These are phyloP conservation scores for Peromyscus maniculatus DNA, from an alignment of 2,113 vertebrate genomes.

Conservation along the genomic window DNA sequence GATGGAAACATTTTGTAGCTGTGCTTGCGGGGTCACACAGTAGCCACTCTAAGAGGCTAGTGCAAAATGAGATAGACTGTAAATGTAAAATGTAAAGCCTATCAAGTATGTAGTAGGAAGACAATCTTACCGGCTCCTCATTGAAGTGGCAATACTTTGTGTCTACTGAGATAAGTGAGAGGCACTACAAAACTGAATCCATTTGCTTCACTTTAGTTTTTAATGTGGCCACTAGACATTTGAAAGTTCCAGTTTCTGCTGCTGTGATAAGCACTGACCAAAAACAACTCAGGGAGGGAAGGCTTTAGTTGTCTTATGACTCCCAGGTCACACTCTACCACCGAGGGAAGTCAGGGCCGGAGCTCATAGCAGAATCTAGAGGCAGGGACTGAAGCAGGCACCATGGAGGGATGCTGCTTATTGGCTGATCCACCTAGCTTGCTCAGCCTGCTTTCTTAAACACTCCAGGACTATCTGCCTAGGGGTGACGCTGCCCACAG, in stretches of 20 bases:
- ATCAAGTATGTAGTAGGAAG: neutral
- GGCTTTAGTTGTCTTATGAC: neutral
- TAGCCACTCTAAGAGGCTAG: neutral
- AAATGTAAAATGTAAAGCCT: neutral
- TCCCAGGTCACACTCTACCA: neutral
- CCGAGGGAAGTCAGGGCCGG: neutral
- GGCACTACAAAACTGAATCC: neutral
- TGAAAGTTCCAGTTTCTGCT: neutral
- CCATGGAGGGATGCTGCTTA: neutral
- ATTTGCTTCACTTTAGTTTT: neutral
- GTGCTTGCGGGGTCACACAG: neutral
- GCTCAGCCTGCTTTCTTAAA: neutral
- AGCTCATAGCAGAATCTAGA: neutral
- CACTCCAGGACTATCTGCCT: neutral
- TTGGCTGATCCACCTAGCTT: neutral
- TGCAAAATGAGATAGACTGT: neutral
- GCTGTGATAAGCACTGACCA: neutral
- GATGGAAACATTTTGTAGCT: neutral
- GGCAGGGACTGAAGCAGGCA: neutral
- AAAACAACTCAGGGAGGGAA: neutral
- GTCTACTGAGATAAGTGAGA: slow-evolving; percentile 18
- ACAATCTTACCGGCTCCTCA: neutral
- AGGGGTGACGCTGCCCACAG: neutral
- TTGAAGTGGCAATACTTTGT: neutral
- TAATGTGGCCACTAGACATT: neutral